Evolutionary conservation across 2,888 invertebrate genomes (phyloP).

Genomic region (Ceratothoa steindachneri): DNA sequence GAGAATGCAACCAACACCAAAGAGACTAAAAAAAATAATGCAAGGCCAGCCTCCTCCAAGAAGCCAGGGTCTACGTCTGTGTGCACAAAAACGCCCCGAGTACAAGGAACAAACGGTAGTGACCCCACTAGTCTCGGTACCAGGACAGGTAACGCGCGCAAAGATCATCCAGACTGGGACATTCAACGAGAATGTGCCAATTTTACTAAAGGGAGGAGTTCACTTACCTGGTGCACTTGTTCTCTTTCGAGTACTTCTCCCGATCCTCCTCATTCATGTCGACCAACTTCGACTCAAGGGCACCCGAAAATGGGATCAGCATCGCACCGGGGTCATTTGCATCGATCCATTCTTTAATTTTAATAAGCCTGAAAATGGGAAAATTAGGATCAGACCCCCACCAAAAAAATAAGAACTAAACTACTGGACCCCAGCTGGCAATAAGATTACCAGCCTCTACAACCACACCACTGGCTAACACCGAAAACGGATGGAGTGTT

Average conservation of each 20-base stretch:
- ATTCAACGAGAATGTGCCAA: too few relatives aligned
- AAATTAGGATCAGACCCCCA: neutral
- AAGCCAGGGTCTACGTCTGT: too few relatives aligned
- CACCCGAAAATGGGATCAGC: slow-evolving; percentile 94
- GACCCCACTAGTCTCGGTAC: too few relatives aligned
- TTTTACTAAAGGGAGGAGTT: too few relatives aligned
- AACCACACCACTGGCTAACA: neutral
- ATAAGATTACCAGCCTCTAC: neutral
- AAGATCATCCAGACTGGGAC: too few relatives aligned
- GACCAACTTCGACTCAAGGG: slow-evolving; percentile 75
- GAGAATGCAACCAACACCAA: too few relatives aligned
- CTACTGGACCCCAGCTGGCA: neutral
- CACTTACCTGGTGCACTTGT: slow-evolving; percentile 74
- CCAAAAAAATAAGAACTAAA: neutral
- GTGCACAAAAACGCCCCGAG: too few relatives aligned
- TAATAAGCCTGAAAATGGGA: slow-evolving; percentile 69
- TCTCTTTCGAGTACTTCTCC: slow-evolving; percentile 75
- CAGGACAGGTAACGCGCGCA: too few relatives aligned
- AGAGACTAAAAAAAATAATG: too few relatives aligned
- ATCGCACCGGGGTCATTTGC: slow-evolving; percentile 89
- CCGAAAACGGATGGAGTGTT: too few relatives aligned
- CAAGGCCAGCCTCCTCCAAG: too few relatives aligned
- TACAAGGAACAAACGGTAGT: too few relatives aligned
- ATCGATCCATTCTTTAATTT: slow-evolving; percentile 98
- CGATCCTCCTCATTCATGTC: slow-evolving; percentile 78